Evolutionary conservation across 2,113 vertebrate species (phyloP).

Genomic region (Gadus macrocephalus): DNA sequence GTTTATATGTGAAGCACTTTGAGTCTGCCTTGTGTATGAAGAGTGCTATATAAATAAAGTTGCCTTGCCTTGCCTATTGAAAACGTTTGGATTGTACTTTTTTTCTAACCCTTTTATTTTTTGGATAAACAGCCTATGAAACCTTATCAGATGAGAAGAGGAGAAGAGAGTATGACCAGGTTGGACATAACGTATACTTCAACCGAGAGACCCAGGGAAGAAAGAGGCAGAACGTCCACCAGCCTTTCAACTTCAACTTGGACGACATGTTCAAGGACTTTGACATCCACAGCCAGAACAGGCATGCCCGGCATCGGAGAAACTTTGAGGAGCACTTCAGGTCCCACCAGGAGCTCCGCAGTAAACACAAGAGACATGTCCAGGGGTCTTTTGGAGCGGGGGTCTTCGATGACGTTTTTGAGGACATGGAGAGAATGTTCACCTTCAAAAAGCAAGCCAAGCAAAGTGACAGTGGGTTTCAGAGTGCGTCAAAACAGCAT

Average conservation of each 20-base stretch:
- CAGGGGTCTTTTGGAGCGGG: constrained; percentile 84
- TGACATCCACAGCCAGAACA: constrained; percentile 82
- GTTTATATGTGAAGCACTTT: too few species aligned
- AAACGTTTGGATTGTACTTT: too few species aligned
- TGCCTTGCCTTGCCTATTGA: neutral
- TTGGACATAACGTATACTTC: constrained; percentile 71
- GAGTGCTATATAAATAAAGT: too few species aligned
- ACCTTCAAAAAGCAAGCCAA: constrained; percentile 80
- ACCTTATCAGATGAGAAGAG: constrained; percentile 86
- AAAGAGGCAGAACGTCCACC: constrained; percentile 69
- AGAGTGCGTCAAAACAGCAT: constrained; percentile 84
- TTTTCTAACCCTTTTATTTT: neutral
- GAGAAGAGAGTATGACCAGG: constrained; percentile 83
- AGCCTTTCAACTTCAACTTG: constrained; percentile 89
- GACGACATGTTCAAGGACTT: constrained; percentile 94
- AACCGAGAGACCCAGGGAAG: constrained; percentile 59
- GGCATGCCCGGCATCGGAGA: constrained; percentile 78
- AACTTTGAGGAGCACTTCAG: constrained; percentile 89
- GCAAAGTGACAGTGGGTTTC: constrained; percentile 79
- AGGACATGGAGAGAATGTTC: constrained; percentile 95
- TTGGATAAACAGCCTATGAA: constrained; percentile 83
- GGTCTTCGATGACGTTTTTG: constrained; percentile 88
- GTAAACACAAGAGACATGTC: constrained; percentile 82
- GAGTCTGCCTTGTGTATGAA: too few species aligned
- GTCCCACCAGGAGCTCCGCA: constrained; percentile 76